phyloP scores from a whole-genome alignment of 2,113 vertebrate genomes.

The Mesocricetus auratus region DNA sequence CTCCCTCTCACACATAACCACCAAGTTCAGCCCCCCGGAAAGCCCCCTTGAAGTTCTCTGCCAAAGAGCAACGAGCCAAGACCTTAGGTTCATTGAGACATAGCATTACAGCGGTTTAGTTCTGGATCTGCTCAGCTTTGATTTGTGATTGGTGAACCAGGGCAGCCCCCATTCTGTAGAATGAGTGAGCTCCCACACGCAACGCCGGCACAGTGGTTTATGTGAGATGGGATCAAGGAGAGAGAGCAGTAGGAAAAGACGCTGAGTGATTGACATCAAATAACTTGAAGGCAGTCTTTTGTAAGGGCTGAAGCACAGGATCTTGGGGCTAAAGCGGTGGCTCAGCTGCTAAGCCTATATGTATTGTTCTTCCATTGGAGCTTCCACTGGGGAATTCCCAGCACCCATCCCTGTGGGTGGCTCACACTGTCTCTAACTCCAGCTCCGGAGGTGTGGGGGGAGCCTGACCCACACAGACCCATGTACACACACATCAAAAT shows the following conservation, averaged over 20 bases:
- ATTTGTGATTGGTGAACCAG: constrained; percentile 3
- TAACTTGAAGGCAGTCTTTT: background rate
- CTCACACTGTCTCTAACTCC: background rate
- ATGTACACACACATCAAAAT: background rate
- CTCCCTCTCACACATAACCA: background rate
- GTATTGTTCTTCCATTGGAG: background rate
- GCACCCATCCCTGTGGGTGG: background rate
- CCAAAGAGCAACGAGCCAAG: background rate
- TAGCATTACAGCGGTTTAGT: background rate
- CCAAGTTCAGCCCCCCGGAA: background rate
- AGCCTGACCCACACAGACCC: background rate
- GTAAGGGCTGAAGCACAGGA: background rate
- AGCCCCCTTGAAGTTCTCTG: background rate
- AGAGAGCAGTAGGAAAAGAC: background rate
- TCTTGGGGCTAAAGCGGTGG: background rate
- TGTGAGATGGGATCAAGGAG: background rate
- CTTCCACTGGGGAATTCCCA: no score
- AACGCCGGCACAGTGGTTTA: background rate
- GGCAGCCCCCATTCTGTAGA: background rate
- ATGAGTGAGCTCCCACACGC: background rate
- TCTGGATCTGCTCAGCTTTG: constrained; percentile 34
- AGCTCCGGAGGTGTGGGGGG: background rate
- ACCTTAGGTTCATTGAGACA: constrained; percentile 13
- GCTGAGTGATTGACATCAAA: background rate
- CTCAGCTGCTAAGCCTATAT: background rate